Evolutionary conservation across 1,140 invertebrate species (phyloP), one percentile per base, ranked within the genome.

Genomic region (Aricia agestis): DNA sequence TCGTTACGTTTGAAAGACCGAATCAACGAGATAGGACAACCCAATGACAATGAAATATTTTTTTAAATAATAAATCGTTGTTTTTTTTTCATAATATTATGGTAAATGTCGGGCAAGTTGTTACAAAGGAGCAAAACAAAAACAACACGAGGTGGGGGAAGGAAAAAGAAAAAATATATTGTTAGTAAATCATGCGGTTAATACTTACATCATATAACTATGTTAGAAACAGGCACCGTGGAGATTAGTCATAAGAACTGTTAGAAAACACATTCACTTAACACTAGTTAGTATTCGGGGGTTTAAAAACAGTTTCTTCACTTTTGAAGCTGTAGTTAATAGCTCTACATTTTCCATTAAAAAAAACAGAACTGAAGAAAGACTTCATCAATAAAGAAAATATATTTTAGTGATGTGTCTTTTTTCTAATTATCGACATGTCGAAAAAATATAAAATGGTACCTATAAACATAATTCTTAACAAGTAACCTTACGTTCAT

Each of bases 121-220:
- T 69, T 6, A 76, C 36, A 72, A 42, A 74, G 13, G 67, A 70
- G 72, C 70, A 80, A 85, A 76, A 85, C 76, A 78, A 80, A 76
- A 82, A 82, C 76, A 80, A 57, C 72, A 80, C 77, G 78, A 76
- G 15, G 59, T 63, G 67, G 57, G 72, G 68, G 68, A 45, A 57
- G 72, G 72, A 70, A 74, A 78, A 78, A 36, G 72, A 71, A 83
- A 78, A 80, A 82, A 77, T 63, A 74, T 71, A 17, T 72, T 73
- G 81, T 88, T 86, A 85, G 83, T 88, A 76, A 68, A 61, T 63
- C 81, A 86, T 86, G 80, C 82, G 72, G 7, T 68, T 67, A 66
- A 45, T 73, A 73, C 45, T 71, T 74, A 52, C 73, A 61, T 57
- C 42, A 69, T 67, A 52, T 52, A 52, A 52, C 45, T 13, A 52